Percentiles rank a stretch among this genome's conserved stretches.
phyloP scores from a whole-genome alignment of 2,888 invertebrate species.

The Chouioia cunea region DNA sequence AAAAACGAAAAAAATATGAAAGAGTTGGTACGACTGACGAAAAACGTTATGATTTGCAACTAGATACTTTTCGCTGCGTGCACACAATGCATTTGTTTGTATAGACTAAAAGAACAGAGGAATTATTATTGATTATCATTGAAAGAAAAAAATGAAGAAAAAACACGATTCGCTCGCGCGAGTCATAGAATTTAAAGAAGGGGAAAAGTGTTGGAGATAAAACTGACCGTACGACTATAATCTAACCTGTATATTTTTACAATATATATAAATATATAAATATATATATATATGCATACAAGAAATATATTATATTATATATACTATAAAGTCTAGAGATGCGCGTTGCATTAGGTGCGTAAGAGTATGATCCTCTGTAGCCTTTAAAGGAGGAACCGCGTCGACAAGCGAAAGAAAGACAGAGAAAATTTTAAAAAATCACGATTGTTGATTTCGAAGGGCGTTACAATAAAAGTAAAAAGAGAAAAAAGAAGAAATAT shows the following conservation, averaged over 20 bases:
- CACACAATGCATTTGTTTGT: constrained; percentile 32
- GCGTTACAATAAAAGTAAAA: constrained; percentile 64
- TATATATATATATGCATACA: constrained; percentile 13
- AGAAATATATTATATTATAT: constrained; percentile 18
- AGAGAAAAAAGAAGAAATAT: too few relatives aligned
- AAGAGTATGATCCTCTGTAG: constrained; percentile 44
- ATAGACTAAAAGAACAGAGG: constrained; percentile 13
- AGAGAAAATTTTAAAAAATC: constrained; percentile 52
- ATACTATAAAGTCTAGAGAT: constrained; percentile 39
- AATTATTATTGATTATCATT: constrained; percentile 27
- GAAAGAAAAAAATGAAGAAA: constrained; percentile 17
- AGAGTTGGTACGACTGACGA: constrained; percentile 34
- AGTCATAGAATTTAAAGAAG: constrained; percentile 35
- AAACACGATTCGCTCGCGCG: constrained; percentile 36
- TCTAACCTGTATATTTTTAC: constrained; percentile 66
- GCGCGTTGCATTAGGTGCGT: constrained; percentile 47
- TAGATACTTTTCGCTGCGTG: constrained; percentile 19
- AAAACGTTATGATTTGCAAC: constrained; percentile 33
- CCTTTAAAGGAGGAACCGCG: constrained; percentile 39
- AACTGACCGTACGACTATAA: constrained; percentile 64
- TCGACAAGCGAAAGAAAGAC: constrained; percentile 46
- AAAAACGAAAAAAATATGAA: constrained; percentile 2
- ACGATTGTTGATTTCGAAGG: constrained; percentile 63
- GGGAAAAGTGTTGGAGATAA: constrained; percentile 25
- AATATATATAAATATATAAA: constrained; percentile 48